Conservation (phyloP, 2,888 invertebrate species). For the Drosophila siamana region DNA sequence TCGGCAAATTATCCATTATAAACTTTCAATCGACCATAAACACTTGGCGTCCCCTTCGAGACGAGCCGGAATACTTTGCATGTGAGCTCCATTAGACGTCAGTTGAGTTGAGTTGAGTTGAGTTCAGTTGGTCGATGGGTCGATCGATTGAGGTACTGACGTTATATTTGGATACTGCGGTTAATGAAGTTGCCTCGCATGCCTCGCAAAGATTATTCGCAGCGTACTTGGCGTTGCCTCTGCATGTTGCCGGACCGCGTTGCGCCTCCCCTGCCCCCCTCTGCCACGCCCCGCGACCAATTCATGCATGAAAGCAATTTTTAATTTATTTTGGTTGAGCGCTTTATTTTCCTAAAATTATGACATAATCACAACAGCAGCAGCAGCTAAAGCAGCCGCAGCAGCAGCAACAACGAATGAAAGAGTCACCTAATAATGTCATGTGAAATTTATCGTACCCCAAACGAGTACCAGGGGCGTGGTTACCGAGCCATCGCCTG, state of each 20-base stretch:
- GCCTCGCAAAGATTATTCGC: slow-evolving; percentile 48
- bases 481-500: slow-evolving; percentile 10
- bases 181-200: slow-evolving; percentile 58
- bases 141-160: slow-evolving; percentile 55
- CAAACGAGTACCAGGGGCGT: slow-evolving; percentile 61
- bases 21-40: slow-evolving; percentile 83
- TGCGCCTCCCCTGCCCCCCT: neutral
- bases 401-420: slow-evolving; percentile 47
- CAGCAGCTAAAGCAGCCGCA: slow-evolving; percentile 32
- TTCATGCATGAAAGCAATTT: slow-evolving; percentile 82
- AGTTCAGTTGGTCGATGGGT: slow-evolving; percentile 16
- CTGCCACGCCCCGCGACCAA: slow-evolving; percentile 51
- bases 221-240: slow-evolving; percentile 49
- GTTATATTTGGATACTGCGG: slow-evolving; percentile 68
- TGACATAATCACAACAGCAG: slow-evolving; percentile 75
- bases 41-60: slow-evolving; percentile 61
- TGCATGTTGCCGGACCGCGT: neutral
- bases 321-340: slow-evolving; percentile 82
- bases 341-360: slow-evolving; percentile 82
- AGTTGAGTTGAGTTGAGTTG: slow-evolving; percentile 17
- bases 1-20: slow-evolving; percentile 76
- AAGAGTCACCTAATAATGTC: slow-evolving; percentile 78
- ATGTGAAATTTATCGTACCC: slow-evolving; percentile 75
- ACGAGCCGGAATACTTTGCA: slow-evolving; percentile 1
- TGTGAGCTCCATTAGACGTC: slow-evolving; percentile 29